phyloP scores from a whole-genome alignment of 1,140 invertebrate species.

The Ladona fulva region DNA sequence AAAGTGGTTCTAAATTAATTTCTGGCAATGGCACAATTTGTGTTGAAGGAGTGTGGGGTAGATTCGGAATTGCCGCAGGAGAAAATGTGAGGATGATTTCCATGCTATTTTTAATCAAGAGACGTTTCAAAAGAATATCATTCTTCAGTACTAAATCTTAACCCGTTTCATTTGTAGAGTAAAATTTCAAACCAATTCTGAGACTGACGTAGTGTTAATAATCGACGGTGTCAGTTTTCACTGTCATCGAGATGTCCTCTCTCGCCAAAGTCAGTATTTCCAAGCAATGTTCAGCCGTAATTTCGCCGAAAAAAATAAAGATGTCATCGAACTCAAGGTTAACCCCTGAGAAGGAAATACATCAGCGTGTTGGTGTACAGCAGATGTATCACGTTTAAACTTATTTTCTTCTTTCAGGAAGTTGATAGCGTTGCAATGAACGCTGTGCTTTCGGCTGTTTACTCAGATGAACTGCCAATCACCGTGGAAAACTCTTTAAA shows the following conservation, averaged over 20 bases:
- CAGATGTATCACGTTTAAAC: background rate
- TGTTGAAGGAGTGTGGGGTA: background rate
- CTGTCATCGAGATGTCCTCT: constrained; percentile 38
- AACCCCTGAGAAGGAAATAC: background rate
- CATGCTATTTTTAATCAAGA: no score
- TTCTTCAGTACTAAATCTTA: no score
- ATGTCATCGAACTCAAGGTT: constrained; percentile 28
- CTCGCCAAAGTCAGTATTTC: constrained; percentile 40
- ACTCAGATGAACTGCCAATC: constrained; percentile 36
- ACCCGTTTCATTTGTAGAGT: background rate
- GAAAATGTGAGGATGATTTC: background rate
- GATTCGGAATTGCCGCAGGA: background rate
- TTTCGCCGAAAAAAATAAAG: constrained; percentile 34
- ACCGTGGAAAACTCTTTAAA: constrained; percentile 37
- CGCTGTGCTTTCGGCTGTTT: constrained; percentile 37
- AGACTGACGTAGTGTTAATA: constrained; percentile 21
- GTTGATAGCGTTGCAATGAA: constrained; percentile 37
- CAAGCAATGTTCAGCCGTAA: constrained; percentile 41
- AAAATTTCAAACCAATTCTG: background rate
- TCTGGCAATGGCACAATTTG: no score
- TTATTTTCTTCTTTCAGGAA: constrained; percentile 30
- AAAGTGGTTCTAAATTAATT: no score
- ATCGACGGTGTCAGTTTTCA: constrained; percentile 27
- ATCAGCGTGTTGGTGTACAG: background rate
- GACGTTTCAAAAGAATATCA: background rate